Evolutionary conservation across 1,140 invertebrate species (phyloP).

Genomic region (Yoshiicerus persimilis): DNA sequence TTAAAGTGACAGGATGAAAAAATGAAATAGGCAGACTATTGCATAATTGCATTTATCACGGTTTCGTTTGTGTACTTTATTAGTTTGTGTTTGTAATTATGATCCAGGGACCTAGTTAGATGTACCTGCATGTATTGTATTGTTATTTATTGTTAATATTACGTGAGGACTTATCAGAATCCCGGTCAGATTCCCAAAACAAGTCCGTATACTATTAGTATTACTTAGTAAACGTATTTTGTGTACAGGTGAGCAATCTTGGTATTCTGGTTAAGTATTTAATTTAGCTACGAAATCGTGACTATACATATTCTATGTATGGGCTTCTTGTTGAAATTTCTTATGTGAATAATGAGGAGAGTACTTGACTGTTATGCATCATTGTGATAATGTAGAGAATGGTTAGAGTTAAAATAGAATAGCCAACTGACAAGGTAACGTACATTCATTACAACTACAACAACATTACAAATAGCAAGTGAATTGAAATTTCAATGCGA

Average conservation of each 20-base stretch:
- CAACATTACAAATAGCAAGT: neutral
- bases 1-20: neutral
- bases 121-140: too few species aligned
- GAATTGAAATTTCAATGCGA: neutral
- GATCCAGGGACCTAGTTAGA: neutral
- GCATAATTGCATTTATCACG: neutral
- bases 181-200: neutral
- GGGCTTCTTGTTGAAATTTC: neutral
- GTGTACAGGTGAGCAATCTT: neutral
- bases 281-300: neutral
- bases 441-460: neutral
- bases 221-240: neutral
- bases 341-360: neutral
- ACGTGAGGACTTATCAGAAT: neutral
- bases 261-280: neutral
- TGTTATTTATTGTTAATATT: neutral
- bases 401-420: slow-evolving; percentile 3
- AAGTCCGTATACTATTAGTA: neutral
- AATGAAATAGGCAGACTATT: neutral
- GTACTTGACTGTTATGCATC: slow-evolving; percentile 19
- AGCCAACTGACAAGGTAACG: neutral
- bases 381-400: neutral
- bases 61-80: neutral
- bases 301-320: slow-evolving; percentile 7
- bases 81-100: neutral